phyloP scores from a whole-genome alignment of 1,140 invertebrate genomes.

The Spodoptera litura region DNA sequence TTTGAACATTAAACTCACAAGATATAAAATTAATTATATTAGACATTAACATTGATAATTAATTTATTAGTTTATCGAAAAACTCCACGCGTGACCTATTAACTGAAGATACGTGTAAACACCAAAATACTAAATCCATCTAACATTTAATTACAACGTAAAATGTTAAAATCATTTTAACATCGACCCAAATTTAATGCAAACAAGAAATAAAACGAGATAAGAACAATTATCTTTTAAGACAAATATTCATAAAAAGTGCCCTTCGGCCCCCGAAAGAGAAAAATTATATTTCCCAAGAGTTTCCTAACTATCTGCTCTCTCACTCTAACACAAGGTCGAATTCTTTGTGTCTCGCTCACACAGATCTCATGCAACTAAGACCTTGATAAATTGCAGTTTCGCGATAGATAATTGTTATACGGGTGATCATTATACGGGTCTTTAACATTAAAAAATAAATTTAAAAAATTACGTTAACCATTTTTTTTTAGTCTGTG shows the following conservation, averaged over 20 bases:
- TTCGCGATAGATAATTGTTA: constrained; percentile 84
- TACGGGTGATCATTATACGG: constrained; percentile 79
- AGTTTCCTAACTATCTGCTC: constrained; percentile 77
- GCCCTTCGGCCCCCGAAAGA: constrained; percentile 81
- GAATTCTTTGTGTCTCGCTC: constrained; percentile 70
- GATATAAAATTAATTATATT: neutral
- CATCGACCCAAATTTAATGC: constrained; percentile 68
- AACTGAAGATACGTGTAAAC: constrained; percentile 10
- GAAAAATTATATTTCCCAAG: constrained; percentile 84
- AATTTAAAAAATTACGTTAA: constrained; percentile 45
- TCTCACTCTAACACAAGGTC: constrained; percentile 78
- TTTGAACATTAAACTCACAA: neutral
- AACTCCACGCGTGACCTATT: constrained; percentile 24
- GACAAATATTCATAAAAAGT: constrained; percentile 78
- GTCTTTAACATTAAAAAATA: constrained; percentile 64
- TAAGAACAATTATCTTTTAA: constrained; percentile 69
- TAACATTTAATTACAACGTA: constrained; percentile 16
- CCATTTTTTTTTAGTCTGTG: constrained; percentile 5
- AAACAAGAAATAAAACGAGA: constrained; percentile 64
- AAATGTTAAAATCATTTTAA: constrained; percentile 53
- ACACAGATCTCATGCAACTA: constrained; percentile 83
- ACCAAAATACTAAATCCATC: constrained; percentile 25
- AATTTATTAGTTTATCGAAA: constrained; percentile 16
- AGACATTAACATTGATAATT: neutral
- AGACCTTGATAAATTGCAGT: constrained; percentile 84